phyloP scores from a whole-genome alignment of 2,797 vertebrate genomes.

The Sebastes vulpes region DNA sequence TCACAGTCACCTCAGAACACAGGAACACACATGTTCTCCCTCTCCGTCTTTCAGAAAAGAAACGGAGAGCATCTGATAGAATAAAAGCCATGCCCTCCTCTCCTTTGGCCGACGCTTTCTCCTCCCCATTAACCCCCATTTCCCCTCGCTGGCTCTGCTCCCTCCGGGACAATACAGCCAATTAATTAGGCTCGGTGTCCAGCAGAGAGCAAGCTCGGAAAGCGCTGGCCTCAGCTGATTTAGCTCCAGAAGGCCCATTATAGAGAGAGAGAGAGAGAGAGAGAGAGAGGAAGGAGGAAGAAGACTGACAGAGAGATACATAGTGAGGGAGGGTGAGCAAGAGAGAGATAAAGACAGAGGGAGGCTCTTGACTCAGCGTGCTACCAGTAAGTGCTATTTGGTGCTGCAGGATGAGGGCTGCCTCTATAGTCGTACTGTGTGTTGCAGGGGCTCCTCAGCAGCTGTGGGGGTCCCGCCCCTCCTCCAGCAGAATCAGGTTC shows the following conservation, averaged over 20 bases:
- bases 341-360: constrained; percentile 33
- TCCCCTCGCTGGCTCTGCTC: neutral
- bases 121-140: constrained; percentile 30
- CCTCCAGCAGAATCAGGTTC: constrained; percentile 52
- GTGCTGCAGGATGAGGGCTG: constrained; percentile 2
- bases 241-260: constrained; percentile 43
- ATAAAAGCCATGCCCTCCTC: constrained; percentile 13
- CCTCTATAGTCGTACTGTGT: neutral
- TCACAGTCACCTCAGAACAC: neutral
- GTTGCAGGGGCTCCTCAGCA: constrained; percentile 10
- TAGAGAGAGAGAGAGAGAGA: constrained; percentile 1
- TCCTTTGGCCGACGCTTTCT: constrained; percentile 9
- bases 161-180: constrained; percentile 52
- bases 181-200: constrained; percentile 72
- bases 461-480: constrained; percentile 16
- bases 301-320: neutral
- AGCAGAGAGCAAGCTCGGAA: constrained; percentile 33
- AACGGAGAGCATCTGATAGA: constrained; percentile 1
- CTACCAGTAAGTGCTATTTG: constrained; percentile 39
- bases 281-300: neutral
- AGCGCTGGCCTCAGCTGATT: constrained; percentile 56
- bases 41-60: constrained; percentile 4
- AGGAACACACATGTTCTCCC: neutral
- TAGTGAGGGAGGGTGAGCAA: neutral
- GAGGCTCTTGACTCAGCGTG: constrained; percentile 53